Evolutionary conservation across 2,888 invertebrate species (phyloP), one percentile per base, ranked within the genome.

Genomic region (Amphipyra tragopoginis): DNA sequence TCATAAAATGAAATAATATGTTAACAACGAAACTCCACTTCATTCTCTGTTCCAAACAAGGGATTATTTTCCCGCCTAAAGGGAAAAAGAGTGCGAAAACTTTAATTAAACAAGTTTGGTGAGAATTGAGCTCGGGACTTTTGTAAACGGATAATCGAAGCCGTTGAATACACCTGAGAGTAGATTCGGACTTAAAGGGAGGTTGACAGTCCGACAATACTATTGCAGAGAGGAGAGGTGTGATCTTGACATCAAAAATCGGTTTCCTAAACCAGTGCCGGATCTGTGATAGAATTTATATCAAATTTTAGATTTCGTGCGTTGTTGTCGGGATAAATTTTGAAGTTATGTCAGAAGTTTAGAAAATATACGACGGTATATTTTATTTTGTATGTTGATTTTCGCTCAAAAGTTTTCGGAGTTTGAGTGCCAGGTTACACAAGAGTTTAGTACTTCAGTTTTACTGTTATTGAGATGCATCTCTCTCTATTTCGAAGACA

Each of bases 31-130:
- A 0, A 63, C 84, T 89, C 87, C 38, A 86, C 55, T 49, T 49
- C 48, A 49, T 71, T 44, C 61, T 11, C 44, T 90, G 85, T 89
- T 82, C 90, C 79, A 74, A 88, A 89, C 86, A 86, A 88, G 89
- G 90, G 92, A 93, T 91, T 93, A 93, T 92, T 90, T 89, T 88
- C 87, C 86, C 90, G 91, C 89, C 93, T 89, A 88, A 92, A 91
- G 93, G 93, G 90, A 94, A 94, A 93, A 94, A 94, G 93, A 92
- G 93, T 93, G 92, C 89, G 90, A 93, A 90, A 94, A 94, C 91
- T 94, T 94, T 94, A 94, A 94, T 94, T 94, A 94, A 94, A 94
- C 93, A 94, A 94, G 93, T 94, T 94, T 86, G 89, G 89, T 86
- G 90, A 86, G 93, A 92, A 93, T 93, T 86, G 93, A 88, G 91